Evolutionary conservation across 1,140 invertebrate genomes (phyloP).

Genomic region (Zeugodacus cucurbitae): DNA sequence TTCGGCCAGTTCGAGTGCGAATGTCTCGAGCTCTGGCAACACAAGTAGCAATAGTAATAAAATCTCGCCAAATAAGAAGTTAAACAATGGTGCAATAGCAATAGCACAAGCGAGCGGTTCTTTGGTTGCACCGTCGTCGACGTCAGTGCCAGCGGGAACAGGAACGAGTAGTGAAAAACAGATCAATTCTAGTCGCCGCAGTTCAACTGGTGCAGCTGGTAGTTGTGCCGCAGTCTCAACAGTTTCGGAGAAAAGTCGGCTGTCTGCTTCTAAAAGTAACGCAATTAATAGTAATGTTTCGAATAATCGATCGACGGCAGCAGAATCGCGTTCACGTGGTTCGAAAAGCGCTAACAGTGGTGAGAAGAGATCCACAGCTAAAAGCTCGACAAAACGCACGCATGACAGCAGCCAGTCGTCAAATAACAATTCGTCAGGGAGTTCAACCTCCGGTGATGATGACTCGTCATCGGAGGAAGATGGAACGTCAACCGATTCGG

Average conservation of each 20-base stretch:
- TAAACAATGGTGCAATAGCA: conserved; percentile 59
- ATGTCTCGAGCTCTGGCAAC: neutral
- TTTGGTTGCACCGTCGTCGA: neutral
- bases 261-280: neutral
- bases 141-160: neutral
- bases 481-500: conserved; percentile 37
- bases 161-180: conserved; percentile 46
- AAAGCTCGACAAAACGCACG: conserved; percentile 8
- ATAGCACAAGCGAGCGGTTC: neutral
- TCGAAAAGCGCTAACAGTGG: conserved; percentile 44
- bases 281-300: neutral
- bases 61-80: conserved; percentile 58
- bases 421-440: conserved; percentile 65
- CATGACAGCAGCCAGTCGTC: conserved; percentile 44
- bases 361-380: conserved; percentile 53
- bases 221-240: neutral
- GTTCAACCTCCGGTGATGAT: conserved; percentile 71
- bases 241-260: neutral
- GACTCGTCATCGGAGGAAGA: conserved; percentile 43
- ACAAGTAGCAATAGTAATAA: conserved; percentile 52
- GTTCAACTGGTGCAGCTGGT: conserved; percentile 52
- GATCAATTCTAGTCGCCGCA: conserved; percentile 58
- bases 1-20: neutral
- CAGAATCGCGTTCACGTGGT: conserved; percentile 4
- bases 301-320: conserved; percentile 30